phyloP scores from a whole-genome alignment of 2,797 vertebrate genomes.

The Thaleichthys pacificus region DNA sequence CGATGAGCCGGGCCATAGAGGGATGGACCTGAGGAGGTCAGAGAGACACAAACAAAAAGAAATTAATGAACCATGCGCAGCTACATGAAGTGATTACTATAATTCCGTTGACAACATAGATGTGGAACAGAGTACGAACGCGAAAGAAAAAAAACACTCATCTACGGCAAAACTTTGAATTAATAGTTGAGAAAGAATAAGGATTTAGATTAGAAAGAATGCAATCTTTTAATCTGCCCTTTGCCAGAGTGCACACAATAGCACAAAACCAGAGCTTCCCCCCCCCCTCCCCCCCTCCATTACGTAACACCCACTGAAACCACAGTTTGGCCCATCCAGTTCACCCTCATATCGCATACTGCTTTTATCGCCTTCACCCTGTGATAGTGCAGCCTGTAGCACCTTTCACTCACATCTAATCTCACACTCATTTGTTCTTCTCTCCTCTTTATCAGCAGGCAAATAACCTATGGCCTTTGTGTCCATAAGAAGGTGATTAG shows the following conservation, averaged over 20 bases:
- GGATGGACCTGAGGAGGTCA: slow-evolving; percentile 74
- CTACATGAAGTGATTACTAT: background rate
- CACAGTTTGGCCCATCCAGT: background rate
- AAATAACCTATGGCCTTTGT: background rate
- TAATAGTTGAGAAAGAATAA: background rate
- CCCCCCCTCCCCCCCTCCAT: background rate
- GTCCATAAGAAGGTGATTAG: background rate
- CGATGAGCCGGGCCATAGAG: slow-evolving; percentile 76
- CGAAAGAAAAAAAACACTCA: background rate
- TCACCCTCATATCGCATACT: background rate
- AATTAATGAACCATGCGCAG: background rate
- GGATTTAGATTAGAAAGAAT: background rate
- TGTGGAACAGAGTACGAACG: background rate
- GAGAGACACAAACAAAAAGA: slow-evolving; percentile 24
- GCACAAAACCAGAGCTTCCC: background rate
- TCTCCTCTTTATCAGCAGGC: background rate
- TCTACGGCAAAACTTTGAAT: background rate
- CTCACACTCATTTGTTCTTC: background rate
- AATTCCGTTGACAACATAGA: slow-evolving; percentile 2
- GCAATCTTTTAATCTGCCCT: background rate
- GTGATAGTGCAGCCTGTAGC: background rate
- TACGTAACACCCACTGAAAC: background rate
- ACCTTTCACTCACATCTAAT: background rate
- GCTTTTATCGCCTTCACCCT: background rate
- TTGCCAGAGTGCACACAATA: background rate